Percentiles rank a stretch among this genome's conserved stretches.
Conservation (phyloP, 2,888 invertebrate species). For the Unio pictorum region DNA sequence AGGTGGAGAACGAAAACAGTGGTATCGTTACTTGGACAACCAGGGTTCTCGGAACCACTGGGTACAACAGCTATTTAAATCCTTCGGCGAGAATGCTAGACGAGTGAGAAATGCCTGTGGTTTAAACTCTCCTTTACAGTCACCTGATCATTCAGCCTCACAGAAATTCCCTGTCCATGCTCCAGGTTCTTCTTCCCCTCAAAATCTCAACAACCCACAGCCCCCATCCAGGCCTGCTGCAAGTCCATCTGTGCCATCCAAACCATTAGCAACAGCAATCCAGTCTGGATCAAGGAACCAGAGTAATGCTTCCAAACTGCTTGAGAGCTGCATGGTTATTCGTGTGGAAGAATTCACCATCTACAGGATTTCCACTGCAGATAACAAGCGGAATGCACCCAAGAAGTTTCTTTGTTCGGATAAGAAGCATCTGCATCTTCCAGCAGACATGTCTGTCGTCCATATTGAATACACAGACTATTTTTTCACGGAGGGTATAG, state of each 20-base stretch:
- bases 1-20: conserved; percentile 88
- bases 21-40: conserved; percentile 86
- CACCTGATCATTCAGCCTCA: conserved; percentile 31
- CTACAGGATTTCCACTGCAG: conserved; percentile 84
- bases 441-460: conserved; percentile 91
- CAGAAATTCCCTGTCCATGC: conserved; percentile 19
- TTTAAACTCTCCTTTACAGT: conserved; percentile 43
- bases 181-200: conserved; percentile 9
- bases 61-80: conserved; percentile 87
- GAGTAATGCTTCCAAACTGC: conserved; percentile 74
- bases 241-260: background rate
- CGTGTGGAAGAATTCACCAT: conserved; percentile 93
- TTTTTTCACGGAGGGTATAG: conserved; percentile 83
- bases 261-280: background rate
- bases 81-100: conserved; percentile 85
- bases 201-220: conserved; percentile 4
- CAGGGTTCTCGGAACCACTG: conserved; percentile 81
- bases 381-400: conserved; percentile 74
- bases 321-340: conserved; percentile 92
- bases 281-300: background rate
- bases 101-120: conserved; percentile 50
- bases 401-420: conserved; percentile 82
- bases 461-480: conserved; percentile 97
- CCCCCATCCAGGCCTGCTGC: conserved; percentile 15
- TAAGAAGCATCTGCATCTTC: conserved; percentile 83